A percentile compares a stretch with the other conserved stretches of the same genome.
Evolutionary conservation across 2,888 invertebrate species (phyloP).

Genomic region (Ophion slaviceki): DNA sequence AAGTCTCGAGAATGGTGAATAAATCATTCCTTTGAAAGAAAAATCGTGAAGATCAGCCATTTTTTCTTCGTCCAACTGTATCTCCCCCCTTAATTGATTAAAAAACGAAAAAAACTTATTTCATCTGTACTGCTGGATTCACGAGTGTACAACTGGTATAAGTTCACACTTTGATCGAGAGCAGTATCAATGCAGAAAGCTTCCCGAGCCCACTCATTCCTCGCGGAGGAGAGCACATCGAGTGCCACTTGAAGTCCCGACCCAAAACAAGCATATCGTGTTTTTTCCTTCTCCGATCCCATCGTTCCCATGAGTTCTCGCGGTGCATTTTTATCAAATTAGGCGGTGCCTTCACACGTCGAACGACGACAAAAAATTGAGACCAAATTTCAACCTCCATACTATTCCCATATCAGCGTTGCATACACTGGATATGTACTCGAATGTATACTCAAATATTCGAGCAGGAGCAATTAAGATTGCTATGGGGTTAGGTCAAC

Average conservation of each 20-base stretch:
- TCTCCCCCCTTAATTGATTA: too few species aligned
- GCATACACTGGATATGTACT: too few species aligned
- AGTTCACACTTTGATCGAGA: constrained; percentile 42
- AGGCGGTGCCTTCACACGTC: not conserved
- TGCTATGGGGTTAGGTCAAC: too few species aligned
- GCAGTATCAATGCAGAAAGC: constrained; percentile 38
- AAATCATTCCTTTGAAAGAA: too few species aligned
- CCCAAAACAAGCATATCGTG: constrained; percentile 34
- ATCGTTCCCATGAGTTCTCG: constrained; percentile 48
- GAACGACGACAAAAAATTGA: not conserved
- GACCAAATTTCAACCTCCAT: not conserved
- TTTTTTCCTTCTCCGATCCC: constrained; percentile 15
- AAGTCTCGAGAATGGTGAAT: too few species aligned
- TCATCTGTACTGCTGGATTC: not conserved
- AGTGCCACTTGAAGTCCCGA: constrained; percentile 50
- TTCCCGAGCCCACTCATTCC: constrained; percentile 41
- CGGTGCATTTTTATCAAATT: constrained; percentile 16
- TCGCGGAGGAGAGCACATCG: constrained; percentile 21
- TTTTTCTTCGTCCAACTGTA: not conserved
- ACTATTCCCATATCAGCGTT: not conserved
- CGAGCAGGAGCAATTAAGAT: too few species aligned
- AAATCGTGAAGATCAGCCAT: not conserved
- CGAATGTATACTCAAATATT: too few species aligned
- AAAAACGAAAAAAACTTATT: not conserved
- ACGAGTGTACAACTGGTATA: not conserved